Evolutionary conservation across 1,140 invertebrate genomes (phyloP).

Genomic region (Epicauta chinensis): DNA sequence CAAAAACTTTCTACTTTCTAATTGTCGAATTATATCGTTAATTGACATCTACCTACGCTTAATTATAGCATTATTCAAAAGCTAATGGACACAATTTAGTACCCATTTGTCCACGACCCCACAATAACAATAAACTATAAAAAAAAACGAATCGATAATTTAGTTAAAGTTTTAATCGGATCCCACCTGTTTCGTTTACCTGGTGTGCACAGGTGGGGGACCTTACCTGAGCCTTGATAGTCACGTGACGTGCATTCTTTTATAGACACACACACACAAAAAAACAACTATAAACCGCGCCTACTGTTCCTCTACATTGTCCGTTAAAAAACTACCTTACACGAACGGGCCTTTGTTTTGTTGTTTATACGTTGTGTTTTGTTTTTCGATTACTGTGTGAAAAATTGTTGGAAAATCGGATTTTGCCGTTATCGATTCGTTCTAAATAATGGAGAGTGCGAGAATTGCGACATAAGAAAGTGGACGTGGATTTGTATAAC

Average conservation of each 20-base stretch:
- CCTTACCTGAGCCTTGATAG: constrained; percentile 7
- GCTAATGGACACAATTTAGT: too few relatives aligned
- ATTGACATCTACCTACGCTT: too few relatives aligned
- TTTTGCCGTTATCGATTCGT: too few relatives aligned
- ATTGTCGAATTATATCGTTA: too few relatives aligned
- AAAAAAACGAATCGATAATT: constrained; percentile 4
- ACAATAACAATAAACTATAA: not conserved
- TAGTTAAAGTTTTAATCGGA: not conserved
- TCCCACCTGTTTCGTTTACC: constrained; percentile 24
- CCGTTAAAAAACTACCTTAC: constrained; percentile 11
- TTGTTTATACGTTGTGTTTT: not conserved
- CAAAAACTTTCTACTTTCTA: too few relatives aligned
- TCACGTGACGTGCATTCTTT: constrained; percentile 21
- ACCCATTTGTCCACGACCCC: too few relatives aligned
- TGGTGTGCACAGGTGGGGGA: constrained; percentile 19
- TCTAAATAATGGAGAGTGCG: not conserved
- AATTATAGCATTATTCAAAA: too few relatives aligned
- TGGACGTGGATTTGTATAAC: not conserved
- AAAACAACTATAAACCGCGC: constrained; percentile 20
- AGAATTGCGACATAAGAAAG: constrained; percentile 8
- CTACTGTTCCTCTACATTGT: constrained; percentile 10
- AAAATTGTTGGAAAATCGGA: too few relatives aligned
- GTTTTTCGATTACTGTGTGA: not conserved
- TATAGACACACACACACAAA: too few relatives aligned
- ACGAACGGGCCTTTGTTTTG: not conserved